Base-by-base conservation (phyloP, 2,797 vertebrate species). In the Pogoniulus pusillus region DNA sequence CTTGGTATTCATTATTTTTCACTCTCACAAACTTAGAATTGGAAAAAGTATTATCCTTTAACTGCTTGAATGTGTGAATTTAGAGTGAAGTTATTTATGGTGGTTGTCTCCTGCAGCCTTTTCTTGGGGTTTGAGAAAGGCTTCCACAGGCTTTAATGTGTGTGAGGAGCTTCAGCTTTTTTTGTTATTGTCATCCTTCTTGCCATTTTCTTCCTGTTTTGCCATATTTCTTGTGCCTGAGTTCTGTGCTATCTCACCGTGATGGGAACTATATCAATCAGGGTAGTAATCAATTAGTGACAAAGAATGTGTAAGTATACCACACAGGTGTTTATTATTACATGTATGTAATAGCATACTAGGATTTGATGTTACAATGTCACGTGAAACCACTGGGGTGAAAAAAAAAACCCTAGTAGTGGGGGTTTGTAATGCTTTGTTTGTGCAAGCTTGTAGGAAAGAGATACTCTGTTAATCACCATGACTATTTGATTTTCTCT, bases 1-100 rank as follows among this genome's bases (percentile, higher is more conserved):
- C 23, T 43, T 82, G n/a, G 6, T 45, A 15, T 47, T 93, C 29
- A 11, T 16, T 66, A 23, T 69, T 90, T 64, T 55, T 85, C 41
- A 10, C 18, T 87, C 54, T 92, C 37, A 47, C 41, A 65, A 57
- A 82, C n/a, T 26, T n/a, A 60, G 12, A 74, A 15, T 76, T 87
- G 65, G 88, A 51, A 82, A 76, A 47, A 8, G 2, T 37, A 27
- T 53, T 57, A 60, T 57, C 54, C n/a, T 77, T 90, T 27, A 77
- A 35, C 26, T 85, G 58, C 68, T 62, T 63, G 82, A 22, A 71
- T 69, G 45, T 90, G 41, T 60, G 60, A 91, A 93, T 92, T 82
- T 91, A 82, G 70, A 82, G 35, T 90, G 10, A 80, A 74, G 85
- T 93, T 93, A 78, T 29, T 85, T 89, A 55, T 64, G 12, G 9